Evolutionary conservation across 2,888 invertebrate species (phyloP).

Genomic region (Tanypteryx hageni): DNA sequence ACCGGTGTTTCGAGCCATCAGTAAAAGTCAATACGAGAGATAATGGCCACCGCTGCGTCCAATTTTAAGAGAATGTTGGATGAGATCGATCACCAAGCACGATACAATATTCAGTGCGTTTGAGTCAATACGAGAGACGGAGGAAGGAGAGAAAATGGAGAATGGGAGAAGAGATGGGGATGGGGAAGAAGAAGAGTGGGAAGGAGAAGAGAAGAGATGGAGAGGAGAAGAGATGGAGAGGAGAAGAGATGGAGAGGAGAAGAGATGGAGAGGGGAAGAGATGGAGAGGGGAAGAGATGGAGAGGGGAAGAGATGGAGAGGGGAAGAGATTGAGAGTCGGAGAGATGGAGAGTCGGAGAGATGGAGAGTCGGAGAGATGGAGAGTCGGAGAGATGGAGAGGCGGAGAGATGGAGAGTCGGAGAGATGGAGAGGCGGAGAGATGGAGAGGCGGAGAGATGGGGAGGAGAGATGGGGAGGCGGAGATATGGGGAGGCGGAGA

Average conservation of each 20-base stretch:
- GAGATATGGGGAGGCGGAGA: not conserved
- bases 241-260: not conserved
- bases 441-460: too few species aligned
- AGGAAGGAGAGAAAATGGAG: not conserved
- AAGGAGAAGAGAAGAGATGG: too few species aligned
- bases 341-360: not conserved
- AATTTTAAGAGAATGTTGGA: too few species aligned
- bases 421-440: too few species aligned
- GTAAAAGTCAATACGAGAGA: too few species aligned
- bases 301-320: not conserved
- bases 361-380: not conserved
- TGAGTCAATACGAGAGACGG: not conserved
- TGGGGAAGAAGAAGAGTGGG: too few species aligned
- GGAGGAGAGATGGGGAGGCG: too few species aligned
- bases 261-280: not conserved
- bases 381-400: conserved; percentile 1
- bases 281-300: not conserved
- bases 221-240: too few species aligned
- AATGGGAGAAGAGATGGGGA: not conserved
- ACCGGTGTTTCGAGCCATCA: too few species aligned
- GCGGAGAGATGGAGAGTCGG: not conserved
- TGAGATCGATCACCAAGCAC: too few species aligned
- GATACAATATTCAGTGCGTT: too few species aligned
- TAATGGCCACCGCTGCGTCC: too few species aligned
- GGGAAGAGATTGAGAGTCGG: not conserved